Evolutionary conservation across 2,797 vertebrate genomes (phyloP).

Genomic region (Semaprochilodus insignis): DNA sequence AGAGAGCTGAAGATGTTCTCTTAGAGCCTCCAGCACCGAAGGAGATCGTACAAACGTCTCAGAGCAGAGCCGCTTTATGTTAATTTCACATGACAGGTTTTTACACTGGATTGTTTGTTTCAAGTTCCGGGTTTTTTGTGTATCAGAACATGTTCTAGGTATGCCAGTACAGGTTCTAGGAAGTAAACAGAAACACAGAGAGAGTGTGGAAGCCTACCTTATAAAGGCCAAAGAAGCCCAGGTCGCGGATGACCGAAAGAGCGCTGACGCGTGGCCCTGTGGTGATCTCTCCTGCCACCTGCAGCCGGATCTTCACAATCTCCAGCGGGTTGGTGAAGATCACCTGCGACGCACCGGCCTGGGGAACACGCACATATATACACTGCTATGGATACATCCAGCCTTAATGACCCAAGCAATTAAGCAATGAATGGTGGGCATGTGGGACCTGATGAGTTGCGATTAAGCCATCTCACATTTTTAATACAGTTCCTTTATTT

Average conservation of each 20-base stretch:
- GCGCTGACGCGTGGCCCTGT: constrained; percentile 88
- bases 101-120: neutral
- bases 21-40: neutral
- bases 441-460: too few species aligned
- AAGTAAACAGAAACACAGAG: neutral
- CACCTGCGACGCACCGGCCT: constrained; percentile 82
- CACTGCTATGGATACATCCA: neutral
- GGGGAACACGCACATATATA: neutral
- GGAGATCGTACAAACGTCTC: neutral
- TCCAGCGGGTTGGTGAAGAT: constrained; percentile 93
- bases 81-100: neutral
- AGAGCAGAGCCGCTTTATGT: neutral
- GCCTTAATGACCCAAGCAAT: too few species aligned
- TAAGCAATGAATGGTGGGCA: too few species aligned
- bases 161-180: neutral
- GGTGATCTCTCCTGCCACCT: constrained; percentile 92
- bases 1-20: constrained; percentile 40
- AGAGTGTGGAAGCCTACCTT: constrained; percentile 76
- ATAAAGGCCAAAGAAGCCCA: constrained; percentile 89
- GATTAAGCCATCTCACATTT: too few species aligned
- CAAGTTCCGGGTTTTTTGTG: neutral
- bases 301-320: constrained; percentile 91
- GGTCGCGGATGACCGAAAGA: constrained; percentile 83
- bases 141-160: neutral
- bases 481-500: too few species aligned